A percentile compares a stretch with the other conserved stretches of the same genome.
phyloP scores from a whole-genome alignment of 2,797 vertebrate genomes.

The Dermochelys coriacea region DNA sequence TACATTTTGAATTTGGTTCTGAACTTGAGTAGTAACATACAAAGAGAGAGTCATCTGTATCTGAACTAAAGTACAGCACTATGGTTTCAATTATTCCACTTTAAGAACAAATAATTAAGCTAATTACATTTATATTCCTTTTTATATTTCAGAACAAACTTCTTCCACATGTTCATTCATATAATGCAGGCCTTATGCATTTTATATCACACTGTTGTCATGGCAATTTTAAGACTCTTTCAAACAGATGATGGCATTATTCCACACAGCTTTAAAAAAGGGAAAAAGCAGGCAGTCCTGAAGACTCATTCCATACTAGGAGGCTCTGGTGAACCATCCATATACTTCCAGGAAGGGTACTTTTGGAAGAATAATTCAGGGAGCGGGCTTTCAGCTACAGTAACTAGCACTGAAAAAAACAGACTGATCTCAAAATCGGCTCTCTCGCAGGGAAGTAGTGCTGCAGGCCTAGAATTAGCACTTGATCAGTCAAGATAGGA shows the following conservation, averaged over 20 bases:
- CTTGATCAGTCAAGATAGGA: not conserved
- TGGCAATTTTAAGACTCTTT: slow-evolving; percentile 41
- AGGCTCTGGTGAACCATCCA: not conserved
- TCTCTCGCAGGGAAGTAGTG: not conserved
- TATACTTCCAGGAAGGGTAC: slow-evolving; percentile 8
- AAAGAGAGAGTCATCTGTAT: not conserved
- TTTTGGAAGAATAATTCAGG: slow-evolving; percentile 2
- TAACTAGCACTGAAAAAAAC: slow-evolving; percentile 17
- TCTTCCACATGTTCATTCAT: slow-evolving; percentile 57
- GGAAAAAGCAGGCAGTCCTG: not conserved
- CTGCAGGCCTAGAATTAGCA: not conserved
- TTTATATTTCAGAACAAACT: not conserved
- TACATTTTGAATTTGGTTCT: not conserved
- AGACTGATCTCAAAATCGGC: slow-evolving; percentile 7
- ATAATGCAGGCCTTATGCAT: slow-evolving; percentile 30
- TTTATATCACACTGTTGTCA: slow-evolving; percentile 38
- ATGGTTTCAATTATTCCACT: slow-evolving; percentile 19
- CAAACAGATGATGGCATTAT: slow-evolving; percentile 37
- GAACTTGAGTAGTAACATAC: not conserved
- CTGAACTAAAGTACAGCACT: not conserved
- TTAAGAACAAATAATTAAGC: slow-evolving; percentile 13
- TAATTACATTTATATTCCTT: slow-evolving; percentile 16
- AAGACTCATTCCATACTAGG: not conserved
- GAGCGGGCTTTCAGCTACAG: not conserved
- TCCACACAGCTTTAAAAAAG: not conserved